These are phyloP conservation scores for Chesias legatella DNA, from an alignment of 2,888 invertebrate species.

Conservation along the genomic window DNA sequence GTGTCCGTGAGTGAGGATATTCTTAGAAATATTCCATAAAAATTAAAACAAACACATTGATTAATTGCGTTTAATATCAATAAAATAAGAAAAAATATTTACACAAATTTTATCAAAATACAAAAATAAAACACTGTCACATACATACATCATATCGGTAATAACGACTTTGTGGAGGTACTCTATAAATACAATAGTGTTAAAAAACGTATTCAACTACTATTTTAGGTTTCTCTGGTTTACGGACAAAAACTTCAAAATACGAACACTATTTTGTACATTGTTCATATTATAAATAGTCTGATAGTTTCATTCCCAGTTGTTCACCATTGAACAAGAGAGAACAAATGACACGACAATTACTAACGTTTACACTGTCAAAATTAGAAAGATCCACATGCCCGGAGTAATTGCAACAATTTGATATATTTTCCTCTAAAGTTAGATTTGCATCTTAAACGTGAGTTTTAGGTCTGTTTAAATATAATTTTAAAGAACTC, in stretches of 20 bases:
- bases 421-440: too few relatives aligned
- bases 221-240: slow-evolving; percentile 7
- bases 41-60: slow-evolving; percentile 48
- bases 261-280: slow-evolving; percentile 35
- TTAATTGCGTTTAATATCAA: slow-evolving; percentile 80
- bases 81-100: slow-evolving; percentile 80
- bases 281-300: slow-evolving; percentile 27
- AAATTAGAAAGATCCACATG: too few relatives aligned
- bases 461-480: too few relatives aligned
- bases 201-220: slow-evolving; percentile 42
- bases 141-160: slow-evolving; percentile 52
- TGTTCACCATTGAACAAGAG: background rate
- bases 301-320: background rate
- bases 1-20: too few relatives aligned
- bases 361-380: too few relatives aligned
- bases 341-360: background rate
- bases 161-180: slow-evolving; percentile 59
- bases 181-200: slow-evolving; percentile 33
- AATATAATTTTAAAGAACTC: too few relatives aligned
- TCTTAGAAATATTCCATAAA: too few relatives aligned
- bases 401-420: too few relatives aligned
- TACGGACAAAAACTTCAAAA: slow-evolving; percentile 17
- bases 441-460: too few relatives aligned
- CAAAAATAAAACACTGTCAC: slow-evolving; percentile 81
- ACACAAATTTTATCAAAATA: slow-evolving; percentile 80